Evolutionary conservation across 2,888 invertebrate genomes (phyloP).

Genomic region (Drosophila fulvimacula): DNA sequence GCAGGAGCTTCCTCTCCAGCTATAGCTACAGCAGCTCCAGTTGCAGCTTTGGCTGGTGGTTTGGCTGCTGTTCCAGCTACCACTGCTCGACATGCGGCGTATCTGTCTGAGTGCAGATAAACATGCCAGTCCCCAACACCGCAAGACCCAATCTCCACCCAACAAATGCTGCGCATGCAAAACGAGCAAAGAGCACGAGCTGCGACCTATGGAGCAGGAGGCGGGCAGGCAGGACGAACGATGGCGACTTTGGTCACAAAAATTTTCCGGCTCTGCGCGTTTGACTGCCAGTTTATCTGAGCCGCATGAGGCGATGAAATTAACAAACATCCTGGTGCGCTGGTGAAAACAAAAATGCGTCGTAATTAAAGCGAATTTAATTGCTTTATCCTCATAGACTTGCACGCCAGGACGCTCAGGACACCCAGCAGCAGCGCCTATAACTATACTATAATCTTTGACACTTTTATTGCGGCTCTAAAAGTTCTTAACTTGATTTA

Average conservation of each 20-base stretch:
- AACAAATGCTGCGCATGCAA: constrained; percentile 74
- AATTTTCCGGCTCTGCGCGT: constrained; percentile 77
- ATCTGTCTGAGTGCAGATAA: constrained; percentile 80
- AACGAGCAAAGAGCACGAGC: constrained; percentile 46
- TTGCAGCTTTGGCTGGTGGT: constrained; percentile 24
- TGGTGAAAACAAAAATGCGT: constrained; percentile 62
- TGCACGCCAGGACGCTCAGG: not conserved
- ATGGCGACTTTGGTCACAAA: constrained; percentile 68
- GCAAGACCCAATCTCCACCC: constrained; percentile 45
- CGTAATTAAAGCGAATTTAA: constrained; percentile 79
- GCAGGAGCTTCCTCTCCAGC: constrained; percentile 25
- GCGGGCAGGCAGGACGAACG: constrained; percentile 15
- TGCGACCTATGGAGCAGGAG: constrained; percentile 4
- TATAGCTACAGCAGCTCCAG: constrained; percentile 9
- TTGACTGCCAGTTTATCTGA: constrained; percentile 73
- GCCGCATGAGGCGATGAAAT: constrained; percentile 78
- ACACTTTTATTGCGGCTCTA: constrained; percentile 83
- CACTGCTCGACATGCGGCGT: constrained; percentile 72
- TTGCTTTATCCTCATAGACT: constrained; percentile 64
- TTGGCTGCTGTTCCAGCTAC: constrained; percentile 46
- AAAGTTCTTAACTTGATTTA: constrained; percentile 84
- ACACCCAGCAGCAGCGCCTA: constrained; percentile 36
- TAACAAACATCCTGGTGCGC: constrained; percentile 69
- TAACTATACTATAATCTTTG: constrained; percentile 82
- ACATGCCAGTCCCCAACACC: constrained; percentile 61